Base-by-base conservation (phyloP, 2,888 invertebrate species). In the Amblyteles armatorius region DNA sequence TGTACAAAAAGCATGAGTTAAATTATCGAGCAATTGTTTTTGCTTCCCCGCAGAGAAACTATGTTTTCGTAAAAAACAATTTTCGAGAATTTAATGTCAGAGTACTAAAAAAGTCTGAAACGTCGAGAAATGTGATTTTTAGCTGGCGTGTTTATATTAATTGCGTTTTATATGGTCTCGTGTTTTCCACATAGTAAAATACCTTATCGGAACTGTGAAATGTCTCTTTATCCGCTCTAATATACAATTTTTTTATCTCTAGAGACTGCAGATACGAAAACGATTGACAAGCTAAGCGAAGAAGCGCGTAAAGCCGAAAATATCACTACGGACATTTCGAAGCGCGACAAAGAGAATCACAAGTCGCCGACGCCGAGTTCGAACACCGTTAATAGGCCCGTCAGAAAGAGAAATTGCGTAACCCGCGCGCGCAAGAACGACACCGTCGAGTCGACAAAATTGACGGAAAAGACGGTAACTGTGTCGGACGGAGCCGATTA, bases 371-470 rank as follows among this genome's bases (percentile, higher is more conserved):
- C 26, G 9, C 22, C 19, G 44, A 60, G 57, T 36, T 65, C 57
- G 65, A 52, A 13, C 11, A 63, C 78, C 48, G 63, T 83, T 40
- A 80, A 83, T 19, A 84, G 88, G 9, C 88, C 89, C 29, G 71
- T 87, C 2, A 87, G 88, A 50, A 88, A 89, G 79, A 85, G 88
- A 48, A 89, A 87, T 63, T 86, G 80, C 36, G 82, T 87, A 19
- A 36, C 63, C 1, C 86, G 86, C n/a, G 84, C 76, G 36, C 50
- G 71, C 5, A 84, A 55, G 36, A 36, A 50, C 19, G 48, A 50
- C 22, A 69, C 50, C 13, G 26, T 13, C 11, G 72, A 82, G 16
- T 19, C 50, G 2, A 7, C 65, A 7, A 79, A 65, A 69, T 26
- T 44, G 3, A 69, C 67, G 44, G 71, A 71, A 26, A 26, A 73